These are phyloP conservation scores for Dermatemys mawii DNA, from an alignment of 2,113 vertebrate genomes.

Conservation along the genomic window DNA sequence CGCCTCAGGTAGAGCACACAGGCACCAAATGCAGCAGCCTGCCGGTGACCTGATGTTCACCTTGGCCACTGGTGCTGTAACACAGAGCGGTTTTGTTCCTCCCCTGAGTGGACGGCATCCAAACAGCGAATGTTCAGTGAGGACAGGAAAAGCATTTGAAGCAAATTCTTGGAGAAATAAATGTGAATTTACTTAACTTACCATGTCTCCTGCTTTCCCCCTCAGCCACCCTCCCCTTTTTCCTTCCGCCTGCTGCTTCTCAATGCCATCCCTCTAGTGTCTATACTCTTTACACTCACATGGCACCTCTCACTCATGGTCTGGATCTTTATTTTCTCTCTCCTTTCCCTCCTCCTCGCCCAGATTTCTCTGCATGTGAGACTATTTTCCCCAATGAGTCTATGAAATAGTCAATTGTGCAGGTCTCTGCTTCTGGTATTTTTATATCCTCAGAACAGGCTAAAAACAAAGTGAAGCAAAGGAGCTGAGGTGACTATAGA, in stretches of 20 bases:
- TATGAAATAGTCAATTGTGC: neutral
- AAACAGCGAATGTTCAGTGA: constrained; percentile 50
- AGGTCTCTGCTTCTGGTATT: neutral
- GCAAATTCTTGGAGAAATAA: constrained; percentile 73
- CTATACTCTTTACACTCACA: constrained; percentile 63
- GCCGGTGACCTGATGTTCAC: constrained; percentile 65
- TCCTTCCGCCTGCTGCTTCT: constrained; percentile 65
- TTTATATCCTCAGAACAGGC: neutral
- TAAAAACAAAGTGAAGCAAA: rapidly evolving
- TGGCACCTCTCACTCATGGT: constrained; percentile 35
- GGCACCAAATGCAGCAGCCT: neutral
- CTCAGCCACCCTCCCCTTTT: constrained; percentile 36
- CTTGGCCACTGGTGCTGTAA: constrained; percentile 20
- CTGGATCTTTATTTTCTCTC: constrained; percentile 63
- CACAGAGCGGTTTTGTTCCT: constrained; percentile 66
- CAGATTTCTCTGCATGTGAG: constrained; percentile 60
- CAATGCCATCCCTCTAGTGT: constrained; percentile 72
- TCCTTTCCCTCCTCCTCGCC: constrained; percentile 49
- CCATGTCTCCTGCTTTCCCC: constrained; percentile 74
- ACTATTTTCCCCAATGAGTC: constrained; percentile 38
- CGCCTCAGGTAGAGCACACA: constrained; percentile 33
- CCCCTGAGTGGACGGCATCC: constrained; percentile 42
- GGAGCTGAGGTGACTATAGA: neutral
- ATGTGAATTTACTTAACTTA: constrained; percentile 78
- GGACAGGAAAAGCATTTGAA: constrained; percentile 73